These are phyloP conservation scores for Spisula subtruncata DNA, from an alignment of 2,888 invertebrate species.

Conservation along the genomic window DNA sequence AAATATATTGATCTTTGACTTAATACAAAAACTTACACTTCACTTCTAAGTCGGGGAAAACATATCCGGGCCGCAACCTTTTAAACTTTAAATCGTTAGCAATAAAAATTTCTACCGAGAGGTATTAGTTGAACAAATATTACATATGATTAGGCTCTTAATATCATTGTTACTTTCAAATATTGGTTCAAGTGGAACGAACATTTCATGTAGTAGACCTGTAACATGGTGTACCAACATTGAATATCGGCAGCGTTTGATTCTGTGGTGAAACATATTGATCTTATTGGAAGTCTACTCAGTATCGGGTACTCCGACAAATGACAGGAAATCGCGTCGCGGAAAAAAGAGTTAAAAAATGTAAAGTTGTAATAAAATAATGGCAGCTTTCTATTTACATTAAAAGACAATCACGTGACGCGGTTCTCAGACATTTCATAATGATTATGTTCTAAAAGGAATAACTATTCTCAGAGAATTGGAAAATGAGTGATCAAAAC, in stretches of 20 bases:
- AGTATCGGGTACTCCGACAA: neutral
- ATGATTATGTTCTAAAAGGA: no score
- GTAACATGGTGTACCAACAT: neutral
- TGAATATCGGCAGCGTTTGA: neutral
- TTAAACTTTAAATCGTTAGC: conserved; percentile 33
- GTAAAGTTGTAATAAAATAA: no score
- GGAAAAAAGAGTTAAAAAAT: no score
- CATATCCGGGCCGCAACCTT: conserved; percentile 9
- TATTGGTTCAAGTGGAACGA: conserved; percentile 37
- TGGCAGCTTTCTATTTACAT: no score
- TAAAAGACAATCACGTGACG: no score
- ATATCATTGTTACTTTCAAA: conserved; percentile 9
- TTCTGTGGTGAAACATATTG: neutral
- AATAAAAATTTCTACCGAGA: conserved; percentile 27
- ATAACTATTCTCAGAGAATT: no score
- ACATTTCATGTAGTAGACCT: neutral
- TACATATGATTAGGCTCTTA: conserved; percentile 19
- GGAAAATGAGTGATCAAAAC: no score
- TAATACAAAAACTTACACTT: neutral
- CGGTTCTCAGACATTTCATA: no score
- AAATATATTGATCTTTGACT: neutral
- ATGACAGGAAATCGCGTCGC: neutral
- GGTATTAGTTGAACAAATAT: conserved; percentile 44
- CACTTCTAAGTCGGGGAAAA: neutral
- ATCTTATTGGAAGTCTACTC: neutral